Evolutionary conservation across 1,140 invertebrate genomes (phyloP).

Genomic region (Diprion similis): DNA sequence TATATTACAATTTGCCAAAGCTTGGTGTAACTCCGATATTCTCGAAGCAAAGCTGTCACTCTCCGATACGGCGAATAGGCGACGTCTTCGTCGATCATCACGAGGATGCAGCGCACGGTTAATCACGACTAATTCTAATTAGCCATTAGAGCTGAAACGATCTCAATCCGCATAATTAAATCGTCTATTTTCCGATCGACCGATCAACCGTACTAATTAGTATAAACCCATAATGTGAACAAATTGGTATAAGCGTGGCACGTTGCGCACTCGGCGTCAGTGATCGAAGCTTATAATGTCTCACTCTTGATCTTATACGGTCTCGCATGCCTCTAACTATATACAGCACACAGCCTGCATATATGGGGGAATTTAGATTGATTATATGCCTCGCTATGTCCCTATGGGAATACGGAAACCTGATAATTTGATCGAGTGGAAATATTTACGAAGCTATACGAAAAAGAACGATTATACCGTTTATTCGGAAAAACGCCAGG

Average conservation of each 20-base stretch:
- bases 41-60: too few relatives aligned
- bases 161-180: background rate
- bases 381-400: background rate
- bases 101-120: too few relatives aligned
- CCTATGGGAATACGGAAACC: background rate
- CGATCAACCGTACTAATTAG: background rate
- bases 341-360: background rate
- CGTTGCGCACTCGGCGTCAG: too few relatives aligned
- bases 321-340: too few relatives aligned
- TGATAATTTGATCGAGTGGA: background rate
- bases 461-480: background rate
- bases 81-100: too few relatives aligned
- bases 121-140: too few relatives aligned
- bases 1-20: too few relatives aligned
- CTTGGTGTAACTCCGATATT: too few relatives aligned
- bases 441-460: too few relatives aligned
- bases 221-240: background rate
- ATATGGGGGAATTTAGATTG: background rate
- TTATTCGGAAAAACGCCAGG: background rate
- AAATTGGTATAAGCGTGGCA: background rate
- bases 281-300: background rate
- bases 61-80: too few relatives aligned
- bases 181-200: conserved; percentile 4
- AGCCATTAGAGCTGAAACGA: too few relatives aligned
- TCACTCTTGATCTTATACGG: background rate